Base-by-base conservation (phyloP, 2,888 invertebrate genomes). In the Hirtodrosophila duncani region DNA sequence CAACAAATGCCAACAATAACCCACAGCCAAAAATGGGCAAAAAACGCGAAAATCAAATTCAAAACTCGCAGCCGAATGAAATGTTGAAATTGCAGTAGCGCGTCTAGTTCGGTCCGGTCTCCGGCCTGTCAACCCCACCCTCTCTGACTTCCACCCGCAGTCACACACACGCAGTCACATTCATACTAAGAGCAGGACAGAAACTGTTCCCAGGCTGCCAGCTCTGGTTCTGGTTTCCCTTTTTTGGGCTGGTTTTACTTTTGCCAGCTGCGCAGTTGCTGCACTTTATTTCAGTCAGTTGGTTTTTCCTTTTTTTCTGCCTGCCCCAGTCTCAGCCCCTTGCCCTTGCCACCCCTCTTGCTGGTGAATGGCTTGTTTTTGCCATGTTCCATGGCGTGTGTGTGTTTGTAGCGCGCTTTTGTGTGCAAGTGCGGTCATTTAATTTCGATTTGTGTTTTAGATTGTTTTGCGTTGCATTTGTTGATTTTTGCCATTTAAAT, bases 401-500 rank as follows among this genome's bases (percentile, higher is more conserved):
- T 29, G 36, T 31, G 21, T 48, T 11, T 49, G 51, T 34, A 57
- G 50, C 60, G 58, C 67, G 67, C 63, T 67, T 67, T 69, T 71
- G 75, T 77, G 77, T 82, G 81, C 82, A 71, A 78, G 81, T 82
- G 82, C 71, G 82, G 82, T 82, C 82, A 82, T 82, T 82, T 82
- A 83, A 83, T 83, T 83, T 83, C 82, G 82, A 82, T 83, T 83
- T 82, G 82, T 82, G 80, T 83, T 82, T 83, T 82, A 80, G 83
- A 83, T 81, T 82, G 81, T 79, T 80, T 81, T 78, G 77, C 62
- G 81, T 77, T 77, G 77, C 79, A 77, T 77, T 77, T 78, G 81
- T 77, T 77, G 77, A 77, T 77, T 77, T 77, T 77, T 80, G 80
- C 75, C 75, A 75, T 75, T 75, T 75, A 75, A 75, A 75, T 75